Base-by-base conservation (phyloP, 1,140 invertebrate species). In the Trachymyrmex septentrionalis region DNA sequence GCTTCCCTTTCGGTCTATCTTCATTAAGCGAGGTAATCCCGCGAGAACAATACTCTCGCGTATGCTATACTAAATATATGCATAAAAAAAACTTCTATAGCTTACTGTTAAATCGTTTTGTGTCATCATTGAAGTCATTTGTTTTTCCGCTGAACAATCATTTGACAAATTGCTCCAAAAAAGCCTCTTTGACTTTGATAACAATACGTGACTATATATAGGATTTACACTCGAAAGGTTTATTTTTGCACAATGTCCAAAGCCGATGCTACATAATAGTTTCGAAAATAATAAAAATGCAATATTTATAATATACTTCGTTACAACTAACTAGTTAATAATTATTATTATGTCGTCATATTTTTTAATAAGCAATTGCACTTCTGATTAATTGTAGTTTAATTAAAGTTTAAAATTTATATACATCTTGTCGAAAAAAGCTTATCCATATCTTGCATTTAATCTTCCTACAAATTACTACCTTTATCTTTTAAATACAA, bases 11-110 rank as follows among this genome's bases (percentile, higher is more conserved):
- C 21, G 21, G 66, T 71, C 38, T 61, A 61, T 61, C 80, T 75
- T 84, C 55, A 61, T 84, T 75, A 84, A 55, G 27, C 38, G 24
- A 59, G 55, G n/a, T 75, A 84, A 84, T 84, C 69, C 14, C 69
- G 57, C 69, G n/a, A 38, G 55, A 50, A 75, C 44, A 75, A 84
- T 61, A 34, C 7, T 59, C 67, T 72, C 34, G 38, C 34, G 53
- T 27, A 72, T 59, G 12, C 9, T 24, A n/a, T 14, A 34, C 38
- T 84, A 75, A 84, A 73, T 75, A 30, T 19, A 48, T 48, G 21
- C 14, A n/a, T 61, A 24, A 71, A 73, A 61, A 61, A 61, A 61
- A 75, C 24, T 63, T 75, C 63, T 34, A 50, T 9, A 14, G 19
- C 1, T 30, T n/a, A 48, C n/a, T 61, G 61, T 73, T 82, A 82